Evolutionary conservation across 2,888 invertebrate species (phyloP).

Genomic region (Maniola hyperantus): DNA sequence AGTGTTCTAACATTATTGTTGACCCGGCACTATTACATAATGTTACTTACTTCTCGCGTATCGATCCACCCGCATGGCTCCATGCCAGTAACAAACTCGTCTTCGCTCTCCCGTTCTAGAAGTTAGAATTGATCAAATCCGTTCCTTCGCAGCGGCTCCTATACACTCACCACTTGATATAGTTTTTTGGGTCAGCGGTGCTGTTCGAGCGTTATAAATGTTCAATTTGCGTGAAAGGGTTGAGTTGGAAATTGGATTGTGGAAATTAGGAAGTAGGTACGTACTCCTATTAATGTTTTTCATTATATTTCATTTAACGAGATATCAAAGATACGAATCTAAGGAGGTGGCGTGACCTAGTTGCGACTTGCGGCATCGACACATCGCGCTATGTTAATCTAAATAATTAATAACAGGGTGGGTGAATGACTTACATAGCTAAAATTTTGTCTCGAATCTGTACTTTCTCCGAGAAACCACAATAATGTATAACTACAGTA

Average conservation of each 20-base stretch:
- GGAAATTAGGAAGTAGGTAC: slow-evolving; percentile 4
- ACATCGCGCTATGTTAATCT: too few species aligned
- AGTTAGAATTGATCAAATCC: slow-evolving; percentile 48
- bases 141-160: slow-evolving; percentile 13
- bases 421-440: too few species aligned
- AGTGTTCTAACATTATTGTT: slow-evolving; percentile 52
- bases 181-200: slow-evolving; percentile 16
- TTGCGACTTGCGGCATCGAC: neutral
- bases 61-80: slow-evolving; percentile 74
- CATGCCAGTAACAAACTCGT: slow-evolving; percentile 70
- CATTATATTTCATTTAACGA: neutral
- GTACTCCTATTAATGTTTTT: neutral
- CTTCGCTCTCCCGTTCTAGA: slow-evolving; percentile 57
- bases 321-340: neutral
- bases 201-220: slow-evolving; percentile 20
- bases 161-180: slow-evolving; percentile 11
- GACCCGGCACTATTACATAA: slow-evolving; percentile 65
- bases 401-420: too few species aligned
- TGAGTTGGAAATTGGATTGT: slow-evolving; percentile 18
- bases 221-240: slow-evolving; percentile 30
- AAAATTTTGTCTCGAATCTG: too few species aligned
- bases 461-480: too few species aligned
- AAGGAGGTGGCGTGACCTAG: neutral
- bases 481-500: too few species aligned
- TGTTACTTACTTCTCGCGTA: slow-evolving; percentile 63